A percentile compares a stretch with the other conserved stretches of the same genome.
Conservation (phyloP, 2,797 vertebrate species). For the Cossypha polioptera region DNA sequence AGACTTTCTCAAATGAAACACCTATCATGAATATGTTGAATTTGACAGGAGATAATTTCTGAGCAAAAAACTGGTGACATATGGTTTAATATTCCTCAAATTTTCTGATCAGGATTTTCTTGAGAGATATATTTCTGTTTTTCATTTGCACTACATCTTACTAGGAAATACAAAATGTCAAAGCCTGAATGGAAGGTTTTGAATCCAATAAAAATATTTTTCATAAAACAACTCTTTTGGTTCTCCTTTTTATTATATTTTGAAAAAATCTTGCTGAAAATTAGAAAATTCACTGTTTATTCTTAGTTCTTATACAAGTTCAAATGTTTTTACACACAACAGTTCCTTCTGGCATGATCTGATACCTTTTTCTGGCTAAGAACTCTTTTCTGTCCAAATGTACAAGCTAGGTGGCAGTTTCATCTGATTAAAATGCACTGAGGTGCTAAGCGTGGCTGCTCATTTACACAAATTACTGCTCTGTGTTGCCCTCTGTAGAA, state of each 20-base stretch:
- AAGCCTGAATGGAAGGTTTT: neutral
- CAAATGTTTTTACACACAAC: neutral
- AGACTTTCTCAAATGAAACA: neutral
- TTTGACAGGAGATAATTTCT: neutral
- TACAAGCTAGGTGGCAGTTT: neutral
- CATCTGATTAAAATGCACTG: neutral
- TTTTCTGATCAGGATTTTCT: neutral
- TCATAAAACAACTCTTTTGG: neutral
- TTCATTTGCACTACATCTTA: neutral
- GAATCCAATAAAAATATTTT: neutral
- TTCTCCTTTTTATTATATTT: neutral
- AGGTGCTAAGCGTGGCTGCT: neutral
- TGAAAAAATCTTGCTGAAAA: neutral
- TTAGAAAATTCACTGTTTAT: neutral
- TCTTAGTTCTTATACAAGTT: neutral
- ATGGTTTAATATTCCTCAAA: neutral
- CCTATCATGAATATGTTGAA: neutral
- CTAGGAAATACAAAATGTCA: neutral
- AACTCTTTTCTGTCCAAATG: neutral
- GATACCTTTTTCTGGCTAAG: neutral
- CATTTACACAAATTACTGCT: neutral
- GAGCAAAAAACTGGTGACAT: neutral
- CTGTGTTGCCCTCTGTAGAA: neutral
- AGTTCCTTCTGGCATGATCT: neutral
- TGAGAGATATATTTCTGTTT: neutral